Conservation (phyloP, 1,140 invertebrate genomes). For the Zaprionus inermis region DNA sequence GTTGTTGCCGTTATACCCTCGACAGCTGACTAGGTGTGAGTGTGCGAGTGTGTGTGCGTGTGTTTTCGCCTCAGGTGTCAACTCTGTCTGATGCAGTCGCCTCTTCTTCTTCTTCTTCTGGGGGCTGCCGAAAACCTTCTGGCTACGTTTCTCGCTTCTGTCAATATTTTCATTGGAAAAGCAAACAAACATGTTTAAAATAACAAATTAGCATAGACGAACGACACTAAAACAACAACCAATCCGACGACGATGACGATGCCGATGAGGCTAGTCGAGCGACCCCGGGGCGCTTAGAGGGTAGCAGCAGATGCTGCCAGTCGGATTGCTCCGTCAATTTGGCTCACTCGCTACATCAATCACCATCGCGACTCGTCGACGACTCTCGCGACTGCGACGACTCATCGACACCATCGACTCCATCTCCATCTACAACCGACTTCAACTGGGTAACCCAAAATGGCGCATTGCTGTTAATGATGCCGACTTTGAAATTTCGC, state of each 20-base stretch:
- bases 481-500: conserved; percentile 80
- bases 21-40: conserved; percentile 2
- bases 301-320: conserved; percentile 34
- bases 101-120: conserved; percentile 3
- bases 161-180: conserved; percentile 72
- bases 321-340: conserved; percentile 36
- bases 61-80: conserved; percentile 69
- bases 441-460: conserved; percentile 49
- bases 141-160: conserved; percentile 48
- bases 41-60: conserved; percentile 22
- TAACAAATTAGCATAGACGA: conserved; percentile 81
- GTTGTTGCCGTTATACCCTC: conserved; percentile 50
- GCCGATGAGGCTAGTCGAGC: conserved; percentile 49
- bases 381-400: neutral
- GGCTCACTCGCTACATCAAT: conserved; percentile 62
- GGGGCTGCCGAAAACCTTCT: conserved; percentile 30
- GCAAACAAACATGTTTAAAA: conserved; percentile 82
- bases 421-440: conserved; percentile 37
- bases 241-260: conserved; percentile 27
- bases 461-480: conserved; percentile 78
- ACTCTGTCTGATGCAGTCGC: conserved; percentile 34
- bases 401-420: conserved; percentile 20
- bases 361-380: conserved; percentile 34
- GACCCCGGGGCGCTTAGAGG: conserved; percentile 32
- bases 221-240: conserved; percentile 50